Base-by-base conservation (phyloP, 35 echinoderm and acorn worm species). In the Ophiothrix spiculata region DNA sequence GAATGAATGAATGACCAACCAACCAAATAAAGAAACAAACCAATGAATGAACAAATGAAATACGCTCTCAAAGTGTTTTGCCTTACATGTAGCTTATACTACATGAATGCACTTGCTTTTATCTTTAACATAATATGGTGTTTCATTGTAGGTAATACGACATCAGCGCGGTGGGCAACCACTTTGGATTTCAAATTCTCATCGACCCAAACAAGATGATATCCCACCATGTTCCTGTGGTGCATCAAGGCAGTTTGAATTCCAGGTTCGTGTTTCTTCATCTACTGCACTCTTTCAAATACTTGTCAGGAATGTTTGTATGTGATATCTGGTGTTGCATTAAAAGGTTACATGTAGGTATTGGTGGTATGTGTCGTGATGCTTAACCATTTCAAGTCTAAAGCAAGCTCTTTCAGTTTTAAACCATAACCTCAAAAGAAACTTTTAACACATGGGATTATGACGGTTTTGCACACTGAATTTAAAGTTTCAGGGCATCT, bases 221-320 rank as follows among this genome's bases (percentile, higher is more conserved):
- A 94, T 99, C 39, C 89, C 89, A 74, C 38, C 79, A 37, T 99
- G 96, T 37, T 37, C 42, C 16, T 99, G 96, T 99, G 96, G 96
- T 11, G 81, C 96, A 38, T 35, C 28, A 39, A 91, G 96, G 64
- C 85, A 85, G 23, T 99, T 99, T 87, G 96, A 99, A 87, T 99
- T 99, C 64, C 96, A 99, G 92, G 96, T 99, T 37, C 36, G 38
- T 78, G 21, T 35, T n/a, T n/a, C n/a, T n/a, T n/a, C n/a, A 28
- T 12, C 29, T 75, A 4, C 74, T 75, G 74, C 74, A 75, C 25
- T 12, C 8, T 75, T 75, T 28, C 8, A 31, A 11, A 75, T 31
- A 11, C 6, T 31, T 31, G 25, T 28, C 33, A 35, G 74, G 33
- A 31, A 28, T 31, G n/a, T n/a, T n/a, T n/a, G n/a, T n/a, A n/a